These are phyloP conservation scores for Tapera naevia DNA, from an alignment of 2,797 vertebrate genomes.

Conservation along the genomic window DNA sequence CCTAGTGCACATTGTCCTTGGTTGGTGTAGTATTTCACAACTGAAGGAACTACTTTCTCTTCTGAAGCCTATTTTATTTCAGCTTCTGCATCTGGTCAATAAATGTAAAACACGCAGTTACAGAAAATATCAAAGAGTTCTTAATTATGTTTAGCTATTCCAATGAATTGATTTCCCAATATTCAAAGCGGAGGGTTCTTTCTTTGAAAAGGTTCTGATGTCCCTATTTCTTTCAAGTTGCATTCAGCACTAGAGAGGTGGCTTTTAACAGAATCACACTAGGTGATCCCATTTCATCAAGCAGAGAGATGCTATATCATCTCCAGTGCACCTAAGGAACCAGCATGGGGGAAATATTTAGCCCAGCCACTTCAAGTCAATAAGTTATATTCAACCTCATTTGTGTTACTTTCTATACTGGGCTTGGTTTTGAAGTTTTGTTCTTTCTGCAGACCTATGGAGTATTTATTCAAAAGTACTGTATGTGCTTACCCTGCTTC, in stretches of 20 bases:
- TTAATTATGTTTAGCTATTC: not conserved
- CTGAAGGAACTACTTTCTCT: not conserved
- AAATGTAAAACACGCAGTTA: not conserved
- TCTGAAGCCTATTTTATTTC: not conserved
- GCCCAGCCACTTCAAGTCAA: not conserved
- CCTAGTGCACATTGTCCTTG: not conserved
- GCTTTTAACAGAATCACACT: not conserved
- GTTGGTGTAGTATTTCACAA: not conserved
- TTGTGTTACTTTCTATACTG: not conserved
- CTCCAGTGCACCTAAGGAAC: not conserved
- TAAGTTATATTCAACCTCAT: not conserved
- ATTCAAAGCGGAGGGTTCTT: not conserved
- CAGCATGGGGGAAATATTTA: not conserved
- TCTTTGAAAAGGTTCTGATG: not conserved
- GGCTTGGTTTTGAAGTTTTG: not conserved
- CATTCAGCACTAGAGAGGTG: not conserved
- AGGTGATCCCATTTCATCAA: not conserved
- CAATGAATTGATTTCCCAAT: rapidly evolving
- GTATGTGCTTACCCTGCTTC: not conserved
- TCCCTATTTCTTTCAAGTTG: not conserved
- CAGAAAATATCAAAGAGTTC: not conserved
- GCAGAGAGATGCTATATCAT: not conserved
- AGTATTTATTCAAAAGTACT: not conserved
- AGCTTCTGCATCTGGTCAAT: not conserved
- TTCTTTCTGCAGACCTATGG: not conserved